Evolutionary conservation across 2,888 invertebrate species (phyloP), one percentile per base, ranked within the genome.

Genomic region (Dicyrtomina minuta): DNA sequence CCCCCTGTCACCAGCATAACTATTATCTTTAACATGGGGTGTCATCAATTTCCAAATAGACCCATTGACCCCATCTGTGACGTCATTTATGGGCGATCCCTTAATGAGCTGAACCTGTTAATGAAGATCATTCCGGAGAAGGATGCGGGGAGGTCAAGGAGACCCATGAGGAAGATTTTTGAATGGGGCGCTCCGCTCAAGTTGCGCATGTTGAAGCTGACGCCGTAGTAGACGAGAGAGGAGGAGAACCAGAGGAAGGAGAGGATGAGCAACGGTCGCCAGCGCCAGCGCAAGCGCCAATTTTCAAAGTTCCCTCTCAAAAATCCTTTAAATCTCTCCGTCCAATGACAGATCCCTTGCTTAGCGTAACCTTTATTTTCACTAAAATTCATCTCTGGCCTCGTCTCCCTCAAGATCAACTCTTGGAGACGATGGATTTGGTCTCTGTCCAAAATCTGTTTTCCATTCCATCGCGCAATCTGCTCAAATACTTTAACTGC

Each of bases 141-240:
- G 60, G 68, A 75, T 6, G 71, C 73, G 12, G 70, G 8, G 8
- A 70, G 66, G 27, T 75, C 75, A 0, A 70, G 56, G 2, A 71
- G 17, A 0, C 74, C 75, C 69, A 75, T 66, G 4, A 72, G 44
- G 27, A 60, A 53, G 26, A 75, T 58, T 43, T 75, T 75, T 22
- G 70, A 22, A 44, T 71, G 67, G 17, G 61, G 33, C 62, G 72
- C 59, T n/a, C 75, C 75, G 4, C 53, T 49, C 10, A 75, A 24
- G 51, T 72, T 75, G 20, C 72, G 72, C 1, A 69, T 69, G 55
- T 75, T 75, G 60, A 68, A 75, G 27, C 70, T 70, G 20, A 75
- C 51, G 27, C 75, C 75, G 61, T 70, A 75, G 41, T 75, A 75
- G 4, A 74, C 70, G n/a, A 72, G 49, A 5, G 71, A 60, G 70